Evolutionary conservation across 2,888 invertebrate species (phyloP).

Genomic region (Caenorhabditis auriculariae): DNA sequence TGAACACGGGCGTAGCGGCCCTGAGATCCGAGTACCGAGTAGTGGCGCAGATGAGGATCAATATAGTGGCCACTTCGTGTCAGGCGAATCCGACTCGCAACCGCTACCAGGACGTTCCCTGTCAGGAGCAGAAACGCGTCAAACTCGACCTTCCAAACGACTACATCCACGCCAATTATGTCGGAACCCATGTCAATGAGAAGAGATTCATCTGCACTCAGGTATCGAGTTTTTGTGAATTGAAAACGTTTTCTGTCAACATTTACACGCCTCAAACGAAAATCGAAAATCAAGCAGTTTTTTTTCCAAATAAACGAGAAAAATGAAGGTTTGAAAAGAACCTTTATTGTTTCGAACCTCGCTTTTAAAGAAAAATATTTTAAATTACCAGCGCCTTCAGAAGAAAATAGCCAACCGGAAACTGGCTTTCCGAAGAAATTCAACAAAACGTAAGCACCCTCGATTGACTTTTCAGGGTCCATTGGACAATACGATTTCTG

Average conservation of each 20-base stretch:
- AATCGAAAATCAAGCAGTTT: too few relatives aligned
- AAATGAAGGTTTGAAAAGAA: background rate
- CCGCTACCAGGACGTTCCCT: constrained; percentile 48
- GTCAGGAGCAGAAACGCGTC: constrained; percentile 43
- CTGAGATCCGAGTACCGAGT: constrained; percentile 41
- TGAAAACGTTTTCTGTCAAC: too few relatives aligned
- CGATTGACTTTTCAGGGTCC: constrained; percentile 27
- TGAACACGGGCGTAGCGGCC: constrained; percentile 39
- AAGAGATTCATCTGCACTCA: constrained; percentile 51
- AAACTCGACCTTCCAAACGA: constrained; percentile 36
- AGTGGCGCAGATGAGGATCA: constrained; percentile 39
- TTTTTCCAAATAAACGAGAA: constrained; percentile 5
- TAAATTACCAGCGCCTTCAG: too few relatives aligned
- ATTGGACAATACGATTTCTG: constrained; percentile 30
- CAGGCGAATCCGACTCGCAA: background rate
- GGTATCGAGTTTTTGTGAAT: too few relatives aligned
- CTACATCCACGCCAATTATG: constrained; percentile 53
- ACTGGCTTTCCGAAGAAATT: background rate
- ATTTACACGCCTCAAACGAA: too few relatives aligned
- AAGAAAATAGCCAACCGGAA: background rate
- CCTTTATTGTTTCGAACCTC: background rate
- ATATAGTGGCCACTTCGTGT: constrained; percentile 23
- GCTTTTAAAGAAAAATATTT: too few relatives aligned
- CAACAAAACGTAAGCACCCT: background rate
- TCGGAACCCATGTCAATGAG: constrained; percentile 29